Conservation (phyloP, 2,888 invertebrate species). For the Caenorhabditis sp. region DNA sequence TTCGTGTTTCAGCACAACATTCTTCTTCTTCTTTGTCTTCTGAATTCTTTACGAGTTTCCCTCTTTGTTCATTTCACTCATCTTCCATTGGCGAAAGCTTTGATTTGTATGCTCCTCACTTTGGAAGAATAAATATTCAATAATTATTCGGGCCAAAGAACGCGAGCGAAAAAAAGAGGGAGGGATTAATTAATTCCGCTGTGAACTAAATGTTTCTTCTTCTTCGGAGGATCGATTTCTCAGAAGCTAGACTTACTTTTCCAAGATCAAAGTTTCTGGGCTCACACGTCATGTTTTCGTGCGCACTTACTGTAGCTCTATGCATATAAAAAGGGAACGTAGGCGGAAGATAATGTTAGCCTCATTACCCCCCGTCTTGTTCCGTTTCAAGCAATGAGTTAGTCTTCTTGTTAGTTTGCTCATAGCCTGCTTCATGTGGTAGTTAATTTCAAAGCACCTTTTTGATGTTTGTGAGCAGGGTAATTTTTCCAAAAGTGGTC, state of each 20-base stretch:
- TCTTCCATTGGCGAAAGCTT: too few species aligned
- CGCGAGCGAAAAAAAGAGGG: not conserved
- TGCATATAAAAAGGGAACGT: too few species aligned
- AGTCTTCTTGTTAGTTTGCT: not conserved
- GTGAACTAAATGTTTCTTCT: not conserved
- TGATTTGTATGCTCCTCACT: too few species aligned
- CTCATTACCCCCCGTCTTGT: not conserved
- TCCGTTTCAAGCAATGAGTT: not conserved
- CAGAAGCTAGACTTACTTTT: not conserved
- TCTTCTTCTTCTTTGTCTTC: not conserved
- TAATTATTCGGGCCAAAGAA: conserved; percentile 15
- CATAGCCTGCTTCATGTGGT: too few species aligned
- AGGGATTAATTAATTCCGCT: conserved; percentile 22
- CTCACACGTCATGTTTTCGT: not conserved
- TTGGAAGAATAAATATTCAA: conserved; percentile 14
- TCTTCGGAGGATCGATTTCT: not conserved
- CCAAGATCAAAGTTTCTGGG: conserved; percentile 2
- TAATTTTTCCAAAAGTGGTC: too few species aligned
- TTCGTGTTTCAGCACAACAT: conserved; percentile 5
- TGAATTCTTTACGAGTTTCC: conserved; percentile 4
- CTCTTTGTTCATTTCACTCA: not conserved
- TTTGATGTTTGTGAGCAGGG: too few species aligned
- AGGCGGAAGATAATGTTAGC: not conserved
- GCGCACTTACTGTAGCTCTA: not conserved
- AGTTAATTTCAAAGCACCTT: too few species aligned